phyloP scores from a whole-genome alignment of 2,113 vertebrate genomes.

The Ceyx cyanopectus region DNA sequence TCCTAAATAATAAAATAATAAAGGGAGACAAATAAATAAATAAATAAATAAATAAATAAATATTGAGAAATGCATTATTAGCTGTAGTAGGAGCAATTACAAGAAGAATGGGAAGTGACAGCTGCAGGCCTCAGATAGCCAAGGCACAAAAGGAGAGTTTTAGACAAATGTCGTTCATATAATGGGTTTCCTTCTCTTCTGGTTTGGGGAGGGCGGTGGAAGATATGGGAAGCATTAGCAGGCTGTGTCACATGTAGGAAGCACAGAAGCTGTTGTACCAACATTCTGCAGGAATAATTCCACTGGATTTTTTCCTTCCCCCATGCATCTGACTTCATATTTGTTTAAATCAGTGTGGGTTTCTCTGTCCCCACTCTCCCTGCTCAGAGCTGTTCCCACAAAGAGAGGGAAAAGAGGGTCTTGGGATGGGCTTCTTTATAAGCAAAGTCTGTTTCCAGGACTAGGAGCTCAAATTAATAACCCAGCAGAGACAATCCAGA shows the following conservation, averaged over 20 bases:
- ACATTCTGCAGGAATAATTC: conserved; percentile 11
- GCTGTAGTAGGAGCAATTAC: conserved; percentile 71
- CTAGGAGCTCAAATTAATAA: background rate
- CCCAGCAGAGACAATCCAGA: background rate
- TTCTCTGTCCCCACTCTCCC: background rate
- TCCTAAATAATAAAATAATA: conserved; percentile 57
- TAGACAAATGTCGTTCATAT: conserved; percentile 62
- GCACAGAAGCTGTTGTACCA: background rate
- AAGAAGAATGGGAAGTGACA: conserved; percentile 70
- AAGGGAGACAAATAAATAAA: conserved; percentile 58
- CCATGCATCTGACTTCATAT: background rate
- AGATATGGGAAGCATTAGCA: background rate
- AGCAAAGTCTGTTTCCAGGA: background rate
- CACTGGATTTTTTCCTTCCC: background rate
- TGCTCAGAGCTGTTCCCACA: background rate
- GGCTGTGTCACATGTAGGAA: background rate
- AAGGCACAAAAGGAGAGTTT: conserved; percentile 65
- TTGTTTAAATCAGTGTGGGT: background rate
- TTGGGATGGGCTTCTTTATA: background rate
- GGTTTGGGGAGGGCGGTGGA: background rate
- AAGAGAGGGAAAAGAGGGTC: background rate
- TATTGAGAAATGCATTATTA: conserved; percentile 68
- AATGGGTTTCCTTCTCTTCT: conserved; percentile 65
- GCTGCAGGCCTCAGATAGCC: conserved; percentile 75
- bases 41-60: conserved; percentile 66